Conservation (phyloP, 2,888 invertebrate genomes). For the Lasioglossum vierecki region DNA sequence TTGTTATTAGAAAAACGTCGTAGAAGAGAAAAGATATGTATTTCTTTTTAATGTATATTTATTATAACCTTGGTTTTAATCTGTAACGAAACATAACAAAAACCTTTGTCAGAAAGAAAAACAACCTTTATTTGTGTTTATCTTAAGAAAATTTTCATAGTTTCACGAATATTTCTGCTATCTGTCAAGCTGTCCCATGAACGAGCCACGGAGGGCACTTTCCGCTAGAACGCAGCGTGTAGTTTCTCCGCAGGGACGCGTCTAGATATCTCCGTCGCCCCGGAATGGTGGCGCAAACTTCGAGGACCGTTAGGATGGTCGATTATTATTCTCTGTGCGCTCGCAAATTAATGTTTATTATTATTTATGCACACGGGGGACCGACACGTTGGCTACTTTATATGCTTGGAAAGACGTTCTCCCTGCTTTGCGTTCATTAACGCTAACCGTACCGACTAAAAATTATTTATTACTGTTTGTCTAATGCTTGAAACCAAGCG, state of each 20-base stretch:
- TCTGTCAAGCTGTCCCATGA: conserved; percentile 46
- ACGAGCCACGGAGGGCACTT: conserved; percentile 57
- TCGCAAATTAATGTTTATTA: conserved; percentile 63
- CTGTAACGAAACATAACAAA: no score
- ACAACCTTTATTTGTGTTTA: no score
- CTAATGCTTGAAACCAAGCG: no score
- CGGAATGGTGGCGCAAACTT: conserved; percentile 52
- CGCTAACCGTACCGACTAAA: no score
- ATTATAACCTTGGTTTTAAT: no score
- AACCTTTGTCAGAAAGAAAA: no score
- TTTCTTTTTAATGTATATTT: no score
- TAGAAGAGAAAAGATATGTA: no score
- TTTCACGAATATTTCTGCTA: conserved; percentile 38
- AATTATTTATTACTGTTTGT: no score
- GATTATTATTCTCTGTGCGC: conserved; percentile 38
- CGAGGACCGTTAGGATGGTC: conserved; percentile 58
- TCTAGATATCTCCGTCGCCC: conserved; percentile 22
- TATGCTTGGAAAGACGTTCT: neutral
- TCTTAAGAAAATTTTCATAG: conserved; percentile 21
- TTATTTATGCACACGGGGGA: conserved; percentile 46
- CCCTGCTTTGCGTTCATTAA: neutral
- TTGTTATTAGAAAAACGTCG: no score
- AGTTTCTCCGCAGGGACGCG: conserved; percentile 14
- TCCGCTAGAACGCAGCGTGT: conserved; percentile 38
- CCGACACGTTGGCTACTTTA: conserved; percentile 23